These are phyloP conservation scores for Brevimyrus niger DNA, from an alignment of 2,113 vertebrate genomes.

Conservation along the genomic window DNA sequence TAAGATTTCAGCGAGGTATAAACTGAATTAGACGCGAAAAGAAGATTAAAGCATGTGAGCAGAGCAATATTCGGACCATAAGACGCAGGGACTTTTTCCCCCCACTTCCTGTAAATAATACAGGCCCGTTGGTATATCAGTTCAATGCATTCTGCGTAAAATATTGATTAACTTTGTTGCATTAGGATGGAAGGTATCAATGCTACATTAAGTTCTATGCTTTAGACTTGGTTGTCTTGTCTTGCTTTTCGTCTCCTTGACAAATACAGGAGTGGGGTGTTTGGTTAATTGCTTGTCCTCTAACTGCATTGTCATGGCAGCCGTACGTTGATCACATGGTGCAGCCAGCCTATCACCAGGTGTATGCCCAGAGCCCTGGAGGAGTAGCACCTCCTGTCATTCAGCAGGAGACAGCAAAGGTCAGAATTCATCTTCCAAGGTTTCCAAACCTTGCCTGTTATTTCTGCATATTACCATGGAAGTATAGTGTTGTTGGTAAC, in stretches of 20 bases:
- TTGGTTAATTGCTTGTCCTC: background rate
- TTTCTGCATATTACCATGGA: background rate
- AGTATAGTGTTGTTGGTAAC: background rate
- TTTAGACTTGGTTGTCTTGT: background rate
- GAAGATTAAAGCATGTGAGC: no score
- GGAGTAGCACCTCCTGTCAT: slow-evolving; percentile 21
- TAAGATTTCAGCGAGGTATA: no score
- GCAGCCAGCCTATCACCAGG: slow-evolving; percentile 30
- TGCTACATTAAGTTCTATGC: background rate
- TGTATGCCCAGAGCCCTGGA: slow-evolving; percentile 26
- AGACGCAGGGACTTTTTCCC: no score
- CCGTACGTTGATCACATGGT: slow-evolving; percentile 29
- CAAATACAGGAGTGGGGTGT: background rate
- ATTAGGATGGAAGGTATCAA: background rate
- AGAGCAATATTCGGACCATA: no score
- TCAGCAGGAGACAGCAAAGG: slow-evolving; percentile 30
- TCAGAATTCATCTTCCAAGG: slow-evolving; percentile 5
- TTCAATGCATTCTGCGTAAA: background rate
- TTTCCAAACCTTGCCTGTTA: background rate
- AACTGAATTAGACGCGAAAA: no score
- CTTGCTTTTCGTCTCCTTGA: background rate
- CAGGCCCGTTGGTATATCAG: background rate
- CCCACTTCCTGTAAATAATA: background rate
- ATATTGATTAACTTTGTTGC: background rate
- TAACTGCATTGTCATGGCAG: slow-evolving; percentile 14